A percentile compares a stretch with the other conserved stretches of the same genome.
These are phyloP conservation scores for Hipposideros larvatus DNA, from an alignment of 2,797 vertebrate genomes.

Conservation along the genomic window DNA sequence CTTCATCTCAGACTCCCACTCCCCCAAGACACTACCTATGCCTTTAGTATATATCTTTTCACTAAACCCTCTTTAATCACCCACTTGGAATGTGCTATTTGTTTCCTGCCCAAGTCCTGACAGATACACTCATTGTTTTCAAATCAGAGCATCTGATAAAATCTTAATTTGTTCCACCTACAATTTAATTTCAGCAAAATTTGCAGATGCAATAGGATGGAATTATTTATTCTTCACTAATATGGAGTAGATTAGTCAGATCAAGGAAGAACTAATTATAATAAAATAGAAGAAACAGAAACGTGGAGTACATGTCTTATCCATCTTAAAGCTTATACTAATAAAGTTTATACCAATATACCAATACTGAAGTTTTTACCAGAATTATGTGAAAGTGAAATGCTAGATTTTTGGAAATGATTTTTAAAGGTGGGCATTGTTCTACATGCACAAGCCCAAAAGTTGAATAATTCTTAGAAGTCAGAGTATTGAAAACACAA, in stretches of 20 bases:
- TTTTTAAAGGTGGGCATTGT: background rate
- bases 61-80: background rate
- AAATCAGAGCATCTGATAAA: constrained; percentile 7
- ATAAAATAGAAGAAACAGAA: background rate
- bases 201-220: background rate
- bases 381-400: background rate
- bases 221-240: background rate
- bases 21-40: background rate
- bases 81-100: background rate
- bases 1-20: background rate
- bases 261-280: background rate
- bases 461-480: background rate
- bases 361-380: background rate
- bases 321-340: background rate
- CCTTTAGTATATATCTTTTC: background rate
- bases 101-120: background rate
- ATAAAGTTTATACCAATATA: background rate
- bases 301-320: background rate
- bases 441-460: background rate
- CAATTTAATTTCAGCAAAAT: constrained; percentile 39
- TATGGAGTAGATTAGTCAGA: background rate
- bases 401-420: background rate
- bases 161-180: background rate
- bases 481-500: background rate
- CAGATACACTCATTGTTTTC: background rate